Evolutionary conservation across 92 coral and sea anemone species (phyloP).

Genomic region (Paramuricea clavata): DNA sequence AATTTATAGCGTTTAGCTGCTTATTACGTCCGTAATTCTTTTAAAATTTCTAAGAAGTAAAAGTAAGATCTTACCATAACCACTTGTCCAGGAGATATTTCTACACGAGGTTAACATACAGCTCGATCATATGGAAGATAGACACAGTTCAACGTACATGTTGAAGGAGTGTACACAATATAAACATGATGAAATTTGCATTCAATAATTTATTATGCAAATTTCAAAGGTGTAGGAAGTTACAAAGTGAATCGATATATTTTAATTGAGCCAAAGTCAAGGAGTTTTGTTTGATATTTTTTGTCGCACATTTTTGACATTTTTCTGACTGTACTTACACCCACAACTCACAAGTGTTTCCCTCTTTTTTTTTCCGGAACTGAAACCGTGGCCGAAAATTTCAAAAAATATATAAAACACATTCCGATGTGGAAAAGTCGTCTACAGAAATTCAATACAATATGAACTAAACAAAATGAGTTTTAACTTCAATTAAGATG

Average conservation of each 20-base stretch:
- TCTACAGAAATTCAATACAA: no score
- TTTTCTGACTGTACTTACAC: no score
- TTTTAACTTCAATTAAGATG: no score
- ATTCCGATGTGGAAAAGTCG: no score
- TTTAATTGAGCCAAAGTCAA: neutral
- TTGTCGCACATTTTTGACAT: no score
- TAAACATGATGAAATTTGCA: conserved; percentile 18
- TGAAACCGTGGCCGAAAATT: no score
- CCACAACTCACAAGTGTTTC: no score
- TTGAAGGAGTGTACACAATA: neutral
- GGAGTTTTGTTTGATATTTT: no score
- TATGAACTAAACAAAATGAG: no score
- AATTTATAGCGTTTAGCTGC: neutral
- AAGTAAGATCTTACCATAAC: neutral
- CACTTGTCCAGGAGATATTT: neutral
- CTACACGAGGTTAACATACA: neutral
- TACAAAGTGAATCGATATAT: conserved; percentile 2
- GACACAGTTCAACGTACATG: neutral
- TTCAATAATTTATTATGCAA: conserved; percentile 1
- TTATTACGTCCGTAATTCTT: neutral
- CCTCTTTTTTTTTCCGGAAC: no score
- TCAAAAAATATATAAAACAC: no score
- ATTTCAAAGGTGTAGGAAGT: neutral
- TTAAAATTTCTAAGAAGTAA: neutral
- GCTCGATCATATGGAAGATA: neutral